Conservation (phyloP, 2,888 invertebrate genomes). For the Branchipolynoe longqiensis region DNA sequence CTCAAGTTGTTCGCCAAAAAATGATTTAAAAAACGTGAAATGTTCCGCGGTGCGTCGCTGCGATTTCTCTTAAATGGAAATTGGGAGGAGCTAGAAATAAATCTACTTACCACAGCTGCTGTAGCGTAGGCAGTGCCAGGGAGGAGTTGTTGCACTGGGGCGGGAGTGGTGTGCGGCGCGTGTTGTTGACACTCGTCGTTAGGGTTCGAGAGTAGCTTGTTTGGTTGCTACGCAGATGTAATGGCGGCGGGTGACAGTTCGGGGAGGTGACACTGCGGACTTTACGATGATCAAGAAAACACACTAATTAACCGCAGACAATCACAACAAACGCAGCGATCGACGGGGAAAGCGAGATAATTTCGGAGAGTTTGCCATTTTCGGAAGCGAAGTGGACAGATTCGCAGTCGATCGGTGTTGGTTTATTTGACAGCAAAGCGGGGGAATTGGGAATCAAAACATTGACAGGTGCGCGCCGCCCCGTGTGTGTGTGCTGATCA, state of each 20-base stretch:
- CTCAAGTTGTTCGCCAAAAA: too few relatives aligned
- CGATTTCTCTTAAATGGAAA: too few relatives aligned
- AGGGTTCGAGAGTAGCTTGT: conserved; percentile 43
- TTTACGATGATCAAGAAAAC: not conserved
- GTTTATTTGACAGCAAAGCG: conserved; percentile 33
- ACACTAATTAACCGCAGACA: not conserved
- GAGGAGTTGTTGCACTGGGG: too few relatives aligned
- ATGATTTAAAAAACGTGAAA: too few relatives aligned
- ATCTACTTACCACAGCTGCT: too few relatives aligned
- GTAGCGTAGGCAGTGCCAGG: too few relatives aligned
- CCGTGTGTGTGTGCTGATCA: not conserved
- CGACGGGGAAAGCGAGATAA: not conserved
- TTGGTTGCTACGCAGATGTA: conserved; percentile 45
- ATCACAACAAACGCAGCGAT: not conserved
- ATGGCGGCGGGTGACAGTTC: not conserved
- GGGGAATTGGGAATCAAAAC: conserved; percentile 47
- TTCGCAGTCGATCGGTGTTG: not conserved
- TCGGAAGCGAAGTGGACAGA: not conserved
- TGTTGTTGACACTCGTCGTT: conserved; percentile 17
- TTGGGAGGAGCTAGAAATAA: too few relatives aligned
- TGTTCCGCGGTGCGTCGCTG: too few relatives aligned
- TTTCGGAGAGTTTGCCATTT: not conserved
- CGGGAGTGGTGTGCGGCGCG: not conserved
- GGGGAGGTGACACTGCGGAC: not conserved
- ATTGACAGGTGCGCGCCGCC: conserved; percentile 50